Conservation (phyloP, 2,888 invertebrate species). For the Tipula helvola region DNA sequence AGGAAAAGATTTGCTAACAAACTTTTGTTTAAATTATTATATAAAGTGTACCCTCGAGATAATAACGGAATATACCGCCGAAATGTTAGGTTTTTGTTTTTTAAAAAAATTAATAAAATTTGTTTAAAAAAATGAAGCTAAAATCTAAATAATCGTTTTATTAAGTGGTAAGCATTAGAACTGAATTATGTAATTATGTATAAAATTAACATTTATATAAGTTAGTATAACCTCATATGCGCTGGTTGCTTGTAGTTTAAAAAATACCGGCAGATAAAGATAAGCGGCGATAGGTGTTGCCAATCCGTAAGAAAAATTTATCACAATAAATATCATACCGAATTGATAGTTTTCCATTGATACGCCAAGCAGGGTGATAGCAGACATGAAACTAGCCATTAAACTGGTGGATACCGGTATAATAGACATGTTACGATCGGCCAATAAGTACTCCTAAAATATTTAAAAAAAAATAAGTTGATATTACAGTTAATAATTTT, state of each 20-base stretch:
- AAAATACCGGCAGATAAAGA: constrained; percentile 75
- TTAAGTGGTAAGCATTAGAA: background rate
- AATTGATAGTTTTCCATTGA: constrained; percentile 62
- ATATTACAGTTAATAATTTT: background rate
- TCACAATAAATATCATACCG: constrained; percentile 67
- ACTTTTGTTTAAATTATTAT: too few species aligned
- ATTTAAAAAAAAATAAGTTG: background rate
- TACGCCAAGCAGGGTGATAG: constrained; percentile 71
- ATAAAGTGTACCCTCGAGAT: too few species aligned
- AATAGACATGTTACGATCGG: constrained; percentile 67
- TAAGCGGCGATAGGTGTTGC: constrained; percentile 67
- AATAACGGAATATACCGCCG: too few species aligned
- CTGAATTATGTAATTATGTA: too few species aligned
- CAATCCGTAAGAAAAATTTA: constrained; percentile 62
- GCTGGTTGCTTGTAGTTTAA: constrained; percentile 68
- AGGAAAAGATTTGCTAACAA: too few species aligned
- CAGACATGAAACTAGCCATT: constrained; percentile 92
- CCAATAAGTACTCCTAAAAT: constrained; percentile 65
- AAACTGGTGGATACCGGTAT: constrained; percentile 74
- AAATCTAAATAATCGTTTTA: too few species aligned
- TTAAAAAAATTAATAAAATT: too few species aligned
- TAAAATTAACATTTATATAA: background rate
- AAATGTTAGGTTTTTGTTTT: too few species aligned
- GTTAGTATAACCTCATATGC: constrained; percentile 58
- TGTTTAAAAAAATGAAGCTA: too few species aligned